phyloP scores from a whole-genome alignment of 2,888 invertebrate genomes.

The Plagiodera versicolora region DNA sequence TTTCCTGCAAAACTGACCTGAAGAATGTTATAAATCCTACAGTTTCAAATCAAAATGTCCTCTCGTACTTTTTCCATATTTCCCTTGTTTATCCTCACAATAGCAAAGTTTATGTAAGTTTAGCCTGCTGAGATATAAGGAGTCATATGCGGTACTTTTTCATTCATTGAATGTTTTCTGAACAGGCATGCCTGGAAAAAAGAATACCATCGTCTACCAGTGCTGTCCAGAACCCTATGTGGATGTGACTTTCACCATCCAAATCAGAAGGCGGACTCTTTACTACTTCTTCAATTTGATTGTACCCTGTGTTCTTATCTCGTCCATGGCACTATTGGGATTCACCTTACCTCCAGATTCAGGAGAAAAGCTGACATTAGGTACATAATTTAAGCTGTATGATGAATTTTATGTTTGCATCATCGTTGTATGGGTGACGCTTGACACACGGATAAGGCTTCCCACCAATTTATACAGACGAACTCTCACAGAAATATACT shows the following conservation, averaged over 20 bases:
- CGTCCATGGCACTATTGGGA: conserved; percentile 96
- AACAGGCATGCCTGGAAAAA: conserved; percentile 88
- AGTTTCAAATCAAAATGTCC: no score
- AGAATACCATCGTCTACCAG: conserved; percentile 87
- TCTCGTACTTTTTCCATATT: no score
- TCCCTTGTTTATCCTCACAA: no score
- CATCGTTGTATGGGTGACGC: conserved; percentile 44
- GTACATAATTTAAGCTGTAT: conserved; percentile 58
- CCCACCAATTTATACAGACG: conserved; percentile 11
- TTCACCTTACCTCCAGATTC: conserved; percentile 98
- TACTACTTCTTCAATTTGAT: conserved; percentile 99
- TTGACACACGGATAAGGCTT: conserved; percentile 26
- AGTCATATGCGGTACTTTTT: no score
- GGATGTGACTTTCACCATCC: conserved; percentile 95
- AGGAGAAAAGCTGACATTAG: conserved; percentile 93
- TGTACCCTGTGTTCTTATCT: conserved; percentile 97
- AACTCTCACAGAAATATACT: background rate
- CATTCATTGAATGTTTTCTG: conserved; percentile 17
- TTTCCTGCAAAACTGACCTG: no score
- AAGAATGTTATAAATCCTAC: no score
- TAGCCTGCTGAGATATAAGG: no score
- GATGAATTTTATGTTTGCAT: conserved; percentile 41
- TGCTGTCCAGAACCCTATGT: conserved; percentile 94
- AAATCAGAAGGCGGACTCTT: conserved; percentile 92
- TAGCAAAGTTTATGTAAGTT: no score